Conservation (phyloP, 2,888 invertebrate genomes). For the Xanthorhoe spadicearia region DNA sequence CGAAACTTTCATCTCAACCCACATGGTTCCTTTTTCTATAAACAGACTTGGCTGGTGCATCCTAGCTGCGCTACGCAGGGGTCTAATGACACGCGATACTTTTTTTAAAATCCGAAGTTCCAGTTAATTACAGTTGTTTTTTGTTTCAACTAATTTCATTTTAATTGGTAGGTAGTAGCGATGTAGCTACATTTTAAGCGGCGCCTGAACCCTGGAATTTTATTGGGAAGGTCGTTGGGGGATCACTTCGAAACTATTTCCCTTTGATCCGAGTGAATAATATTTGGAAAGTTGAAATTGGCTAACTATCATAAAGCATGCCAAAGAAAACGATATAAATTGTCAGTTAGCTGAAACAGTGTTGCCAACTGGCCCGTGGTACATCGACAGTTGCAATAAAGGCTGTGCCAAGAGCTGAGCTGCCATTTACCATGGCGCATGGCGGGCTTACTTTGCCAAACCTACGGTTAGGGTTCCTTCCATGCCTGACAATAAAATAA, state of each 20-base stretch:
- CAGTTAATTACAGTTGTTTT: constrained; percentile 71
- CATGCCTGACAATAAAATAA: neutral
- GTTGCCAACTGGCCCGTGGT: constrained; percentile 66
- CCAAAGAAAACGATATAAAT: constrained; percentile 64
- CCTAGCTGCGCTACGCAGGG: constrained; percentile 57
- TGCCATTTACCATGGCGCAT: constrained; percentile 54
- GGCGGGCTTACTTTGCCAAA: constrained; percentile 62
- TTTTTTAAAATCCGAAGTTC: constrained; percentile 62
- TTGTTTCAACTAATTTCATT: constrained; percentile 63
- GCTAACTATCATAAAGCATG: constrained; percentile 33
- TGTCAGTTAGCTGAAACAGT: constrained; percentile 60
- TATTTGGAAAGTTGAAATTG: constrained; percentile 1
- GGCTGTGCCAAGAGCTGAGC: constrained; percentile 59
- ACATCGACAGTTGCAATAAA: constrained; percentile 58
- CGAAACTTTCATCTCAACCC: constrained; percentile 24
- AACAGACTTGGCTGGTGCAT: constrained; percentile 29
- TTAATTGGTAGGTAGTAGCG: constrained; percentile 59
- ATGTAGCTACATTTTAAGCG: constrained; percentile 46
- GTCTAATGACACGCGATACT: constrained; percentile 77
- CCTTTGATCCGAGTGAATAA: neutral
- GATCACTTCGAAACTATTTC: neutral
- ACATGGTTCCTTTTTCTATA: constrained; percentile 25
- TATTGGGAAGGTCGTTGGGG: neutral
- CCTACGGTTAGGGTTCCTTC: constrained; percentile 36
- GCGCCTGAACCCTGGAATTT: constrained; percentile 42